Base-by-base conservation (phyloP, 2,888 invertebrate genomes). In the Augochlorella aurata region DNA sequence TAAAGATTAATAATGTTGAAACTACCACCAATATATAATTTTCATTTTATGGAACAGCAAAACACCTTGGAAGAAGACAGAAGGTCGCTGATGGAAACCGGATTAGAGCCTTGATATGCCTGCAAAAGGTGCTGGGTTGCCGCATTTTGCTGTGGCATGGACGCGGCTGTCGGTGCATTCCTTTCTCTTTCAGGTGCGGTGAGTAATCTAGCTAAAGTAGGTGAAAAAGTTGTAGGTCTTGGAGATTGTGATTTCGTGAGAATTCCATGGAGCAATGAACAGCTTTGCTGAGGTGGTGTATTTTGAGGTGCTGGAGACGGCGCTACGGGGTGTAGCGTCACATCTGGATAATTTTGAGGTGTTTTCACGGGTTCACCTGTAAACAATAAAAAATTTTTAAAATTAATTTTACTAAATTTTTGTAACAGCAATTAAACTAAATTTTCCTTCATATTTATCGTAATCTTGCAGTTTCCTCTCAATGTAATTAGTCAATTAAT, bases 161-260 rank as follows among this genome's bases (percentile, higher is more conserved):
- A 86, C 52, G 90, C 85, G 4, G 91, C 85, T n/a, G 91, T 86
- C 0, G 93, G 88, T 52, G 91, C 88, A 81, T 84, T 92, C 88
- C 93, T 89, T 58, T 93, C 93, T 85, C 94, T 90, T 84, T 94
- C 94, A 10, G 94, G 94, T 81, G 97, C 97, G 86, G 97, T 97
- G 90, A 97, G 95, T 88, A 97, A 95, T 94, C 97, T 95, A 87
- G 97, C 97, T 93, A 97, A 95, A 89, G 97, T 97, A 86, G 97
- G 97, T 90, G 97, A 97, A 94, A 96, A 97, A 90, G 96, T 95
- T 88, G 96, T 95, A 89, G 95, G 95, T 90, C 95, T 94, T 58
- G 93, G 94, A 24, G 93, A 92, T 84, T 93, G 93, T 29, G 92
- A 91, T 85, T 97, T 97, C 1, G 97, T 97, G 76, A 97, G 94